These are phyloP conservation scores for Platycnemis pennipes DNA, from an alignment of 2,888 invertebrate genomes.

Conservation along the genomic window DNA sequence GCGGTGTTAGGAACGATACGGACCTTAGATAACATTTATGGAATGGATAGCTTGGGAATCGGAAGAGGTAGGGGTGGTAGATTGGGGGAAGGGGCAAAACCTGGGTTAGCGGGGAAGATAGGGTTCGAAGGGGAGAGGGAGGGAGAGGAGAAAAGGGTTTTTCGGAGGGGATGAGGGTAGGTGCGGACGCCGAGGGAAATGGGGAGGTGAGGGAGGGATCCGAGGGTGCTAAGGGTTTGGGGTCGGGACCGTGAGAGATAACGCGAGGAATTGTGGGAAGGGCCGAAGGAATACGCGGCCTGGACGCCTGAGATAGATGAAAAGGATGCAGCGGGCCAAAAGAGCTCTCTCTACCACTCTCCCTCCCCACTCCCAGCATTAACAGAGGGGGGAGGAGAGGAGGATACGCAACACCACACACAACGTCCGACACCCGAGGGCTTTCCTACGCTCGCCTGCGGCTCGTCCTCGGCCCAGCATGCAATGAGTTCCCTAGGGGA, in stretches of 20 bases:
- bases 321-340: conserved; percentile 20
- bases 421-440: background rate
- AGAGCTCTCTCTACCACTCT: background rate
- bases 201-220: background rate
- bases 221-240: background rate
- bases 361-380: too few species aligned
- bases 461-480: too few species aligned
- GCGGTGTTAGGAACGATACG: conserved; percentile 63
- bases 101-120: background rate
- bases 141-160: background rate
- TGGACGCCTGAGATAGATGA: conserved; percentile 47
- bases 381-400: too few species aligned
- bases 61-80: background rate
- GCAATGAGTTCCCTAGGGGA: too few species aligned
- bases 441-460: too few species aligned
- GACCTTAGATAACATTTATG: conserved; percentile 66
- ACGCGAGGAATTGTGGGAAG: conserved; percentile 38
- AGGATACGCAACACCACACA: background rate
- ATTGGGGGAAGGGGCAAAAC: background rate
- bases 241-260: conserved; percentile 31
- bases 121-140: background rate
- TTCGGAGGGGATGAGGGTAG: background rate
- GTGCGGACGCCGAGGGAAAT: background rate
- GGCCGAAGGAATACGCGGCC: conserved; percentile 50
- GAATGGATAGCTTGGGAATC: conserved; percentile 61